Evolutionary conservation across 2,113 vertebrate genomes (phyloP).

Genomic region (Sapayoa aenigma): DNA sequence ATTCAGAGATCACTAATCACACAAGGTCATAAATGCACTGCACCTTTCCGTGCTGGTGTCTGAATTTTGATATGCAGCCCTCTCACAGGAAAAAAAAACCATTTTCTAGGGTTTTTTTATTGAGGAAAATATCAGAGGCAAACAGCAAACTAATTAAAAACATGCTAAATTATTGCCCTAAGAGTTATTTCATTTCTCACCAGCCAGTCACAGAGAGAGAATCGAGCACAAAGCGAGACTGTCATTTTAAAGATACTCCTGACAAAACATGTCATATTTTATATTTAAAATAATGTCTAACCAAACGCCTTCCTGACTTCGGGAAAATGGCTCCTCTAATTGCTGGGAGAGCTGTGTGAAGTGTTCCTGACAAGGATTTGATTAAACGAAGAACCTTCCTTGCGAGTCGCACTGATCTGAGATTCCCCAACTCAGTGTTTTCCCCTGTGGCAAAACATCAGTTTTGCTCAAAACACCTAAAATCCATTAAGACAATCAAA

Average conservation of each 20-base stretch:
- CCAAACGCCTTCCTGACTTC: neutral
- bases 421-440: neutral
- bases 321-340: constrained; percentile 29
- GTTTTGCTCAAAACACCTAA: neutral
- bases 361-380: constrained; percentile 14
- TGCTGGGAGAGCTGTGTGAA: neutral
- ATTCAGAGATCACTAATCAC: constrained; percentile 72
- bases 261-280: constrained; percentile 54
- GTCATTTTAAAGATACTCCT: constrained; percentile 32
- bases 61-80: constrained; percentile 57
- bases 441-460: neutral
- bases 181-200: neutral
- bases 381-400: constrained; percentile 16
- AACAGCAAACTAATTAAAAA: constrained; percentile 44
- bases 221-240: neutral
- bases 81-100: neutral
- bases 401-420: fast-evolving
- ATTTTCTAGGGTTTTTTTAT: neutral
- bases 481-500: neutral
- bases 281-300: constrained; percentile 31
- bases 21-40: constrained; percentile 68
- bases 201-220: neutral
- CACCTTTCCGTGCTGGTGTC: constrained; percentile 18
- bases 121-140: constrained; percentile 2
- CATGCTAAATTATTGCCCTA: constrained; percentile 28